Base-by-base conservation (phyloP, 2,888 invertebrate genomes). In the Eristalinus aeneus region DNA sequence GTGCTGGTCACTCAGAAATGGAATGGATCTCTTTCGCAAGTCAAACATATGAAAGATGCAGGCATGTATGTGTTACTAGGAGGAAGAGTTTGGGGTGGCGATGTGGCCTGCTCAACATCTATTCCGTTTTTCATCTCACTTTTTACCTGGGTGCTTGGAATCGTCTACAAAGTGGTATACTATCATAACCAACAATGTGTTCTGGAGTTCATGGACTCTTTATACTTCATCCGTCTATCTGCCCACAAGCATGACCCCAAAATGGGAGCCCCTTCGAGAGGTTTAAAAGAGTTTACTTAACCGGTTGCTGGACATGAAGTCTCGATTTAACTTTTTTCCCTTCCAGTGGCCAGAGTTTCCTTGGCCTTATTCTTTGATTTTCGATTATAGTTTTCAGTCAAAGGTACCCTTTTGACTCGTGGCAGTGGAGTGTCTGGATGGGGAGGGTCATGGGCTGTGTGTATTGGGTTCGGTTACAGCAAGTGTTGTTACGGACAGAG, bases 101-200 rank as follows among this genome's bases (percentile, higher is more conserved):
- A 46, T 60, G 31, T 32, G 11, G 53, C 31, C 53, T 16, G 8
- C n/a, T 20, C 16, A 56, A 36, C 68, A 9, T 54, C 64, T 11
- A 71, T 10, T n/a, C 2, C 6, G n/a, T 31, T 31, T n/a, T 9
- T 12, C 27, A 60, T 23, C 56, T 64, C 39, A 2, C 12, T 23
- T 67, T 67, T 23, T 75, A 67, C 75, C 67, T 67, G 75, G 1
- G 8, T 31, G 16, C 22, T 9, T 8, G 16, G 60, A 36, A 16
- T 61, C 23, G 20, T 60, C 11, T 23, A 34, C 32, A 61, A 69
- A 54, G 63, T 61, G 56, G 56, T 56, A 54, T 58, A 46, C 68
- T 69, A 69, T 54, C 68, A 76, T 69, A 63, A 63, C 68, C 71
- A 71, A 46, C 78, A 64, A 78, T 78, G 71, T 71, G 78, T 53